Conservation (phyloP, 2,797 vertebrate species). For the Borostomias antarcticus region DNA sequence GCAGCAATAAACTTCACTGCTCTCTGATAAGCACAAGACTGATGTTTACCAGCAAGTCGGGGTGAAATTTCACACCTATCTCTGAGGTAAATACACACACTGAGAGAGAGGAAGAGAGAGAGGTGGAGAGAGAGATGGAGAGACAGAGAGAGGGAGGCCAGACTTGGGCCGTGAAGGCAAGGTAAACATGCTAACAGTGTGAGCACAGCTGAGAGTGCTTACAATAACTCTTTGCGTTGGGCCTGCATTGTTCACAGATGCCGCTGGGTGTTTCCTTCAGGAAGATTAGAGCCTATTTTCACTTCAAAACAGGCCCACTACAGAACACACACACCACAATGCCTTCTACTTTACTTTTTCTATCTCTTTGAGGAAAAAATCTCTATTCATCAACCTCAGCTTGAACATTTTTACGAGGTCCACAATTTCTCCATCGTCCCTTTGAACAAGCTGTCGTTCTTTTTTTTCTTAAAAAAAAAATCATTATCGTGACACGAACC, state of each 20-base stretch:
- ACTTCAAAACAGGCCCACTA: constrained; percentile 40
- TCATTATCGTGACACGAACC: constrained; percentile 48
- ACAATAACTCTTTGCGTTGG: constrained; percentile 70
- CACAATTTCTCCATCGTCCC: background rate
- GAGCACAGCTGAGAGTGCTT: constrained; percentile 86
- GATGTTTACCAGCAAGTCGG: constrained; percentile 65
- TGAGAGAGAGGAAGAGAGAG: constrained; percentile 26
- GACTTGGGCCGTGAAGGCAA: constrained; percentile 61
- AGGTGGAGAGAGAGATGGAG: background rate
- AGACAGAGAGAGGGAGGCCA: constrained; percentile 33
- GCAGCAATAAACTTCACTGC: constrained; percentile 47
- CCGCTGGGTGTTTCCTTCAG: constrained; percentile 70
- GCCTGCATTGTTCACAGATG: constrained; percentile 68
- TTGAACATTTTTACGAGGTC: too few relatives aligned
- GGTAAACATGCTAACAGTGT: constrained; percentile 74
- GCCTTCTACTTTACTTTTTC: background rate
- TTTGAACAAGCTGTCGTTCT: background rate
- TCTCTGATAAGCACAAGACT: constrained; percentile 49
- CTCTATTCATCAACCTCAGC: too few relatives aligned
- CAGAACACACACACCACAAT: background rate
- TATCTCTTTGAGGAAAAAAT: too few relatives aligned
- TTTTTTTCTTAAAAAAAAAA: too few relatives aligned
- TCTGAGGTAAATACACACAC: constrained; percentile 65
- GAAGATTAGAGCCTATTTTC: constrained; percentile 77
- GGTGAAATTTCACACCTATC: constrained; percentile 69